Conservation (phyloP, 2,888 invertebrate genomes). For the Eupithecia pulchellata region DNA sequence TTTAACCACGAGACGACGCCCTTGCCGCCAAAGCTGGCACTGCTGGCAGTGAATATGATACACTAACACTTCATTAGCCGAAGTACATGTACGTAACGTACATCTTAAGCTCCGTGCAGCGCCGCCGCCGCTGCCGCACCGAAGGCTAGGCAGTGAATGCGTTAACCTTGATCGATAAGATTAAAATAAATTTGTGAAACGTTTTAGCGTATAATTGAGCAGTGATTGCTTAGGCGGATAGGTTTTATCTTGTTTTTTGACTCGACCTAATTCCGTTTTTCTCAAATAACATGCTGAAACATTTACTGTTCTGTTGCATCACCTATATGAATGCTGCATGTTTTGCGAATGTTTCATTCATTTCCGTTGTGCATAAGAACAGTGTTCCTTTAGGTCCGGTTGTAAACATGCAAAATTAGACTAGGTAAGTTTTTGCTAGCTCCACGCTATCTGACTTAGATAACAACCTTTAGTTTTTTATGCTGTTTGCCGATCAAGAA, state of each 20-base stretch:
- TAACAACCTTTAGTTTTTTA: slow-evolving; percentile 47
- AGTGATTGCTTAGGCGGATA: slow-evolving; percentile 48
- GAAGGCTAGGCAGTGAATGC: not conserved
- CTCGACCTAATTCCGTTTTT: not conserved
- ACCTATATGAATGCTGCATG: slow-evolving; percentile 15
- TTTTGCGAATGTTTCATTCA: slow-evolving; percentile 33
- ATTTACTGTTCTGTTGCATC: slow-evolving; percentile 21
- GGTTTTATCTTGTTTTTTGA: not conserved
- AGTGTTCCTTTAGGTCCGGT: slow-evolving; percentile 47
- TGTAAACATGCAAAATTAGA: slow-evolving; percentile 57
- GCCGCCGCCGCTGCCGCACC: not conserved
- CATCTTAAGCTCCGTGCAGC: not conserved
- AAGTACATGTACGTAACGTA: not conserved
- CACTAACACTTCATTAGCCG: too few species aligned
- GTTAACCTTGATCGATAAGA: not conserved
- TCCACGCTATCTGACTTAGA: slow-evolving; percentile 66
- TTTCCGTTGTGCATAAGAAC: slow-evolving; percentile 44
- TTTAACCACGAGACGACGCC: not conserved
- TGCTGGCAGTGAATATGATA: too few species aligned
- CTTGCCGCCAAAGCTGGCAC: not conserved
- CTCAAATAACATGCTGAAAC: not conserved
- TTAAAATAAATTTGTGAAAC: slow-evolving; percentile 41
- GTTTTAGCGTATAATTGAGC: slow-evolving; percentile 56
- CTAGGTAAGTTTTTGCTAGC: slow-evolving; percentile 60
- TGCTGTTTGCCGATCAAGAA: slow-evolving; percentile 48